phyloP scores from a whole-genome alignment of 2,888 invertebrate genomes.

The Nephrotoma flavescens region DNA sequence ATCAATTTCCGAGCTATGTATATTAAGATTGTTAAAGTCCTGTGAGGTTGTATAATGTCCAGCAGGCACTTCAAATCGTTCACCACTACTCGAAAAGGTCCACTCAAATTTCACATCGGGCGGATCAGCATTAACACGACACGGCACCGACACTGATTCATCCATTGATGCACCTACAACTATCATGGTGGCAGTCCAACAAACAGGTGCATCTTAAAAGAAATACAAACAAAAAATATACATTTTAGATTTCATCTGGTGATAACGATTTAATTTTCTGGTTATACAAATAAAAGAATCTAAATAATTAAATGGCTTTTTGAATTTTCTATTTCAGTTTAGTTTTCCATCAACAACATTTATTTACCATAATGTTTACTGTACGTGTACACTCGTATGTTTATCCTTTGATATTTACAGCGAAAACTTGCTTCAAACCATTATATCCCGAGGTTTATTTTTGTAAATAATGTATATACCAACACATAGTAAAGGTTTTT shows the following conservation, averaged over 20 bases:
- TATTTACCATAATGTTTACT: not conserved
- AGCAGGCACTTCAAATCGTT: constrained; percentile 66
- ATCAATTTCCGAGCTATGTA: not conserved
- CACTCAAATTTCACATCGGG: constrained; percentile 72
- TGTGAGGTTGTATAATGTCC: constrained; percentile 40
- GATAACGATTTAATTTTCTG: not conserved
- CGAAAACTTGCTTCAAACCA: not conserved
- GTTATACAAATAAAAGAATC: not conserved
- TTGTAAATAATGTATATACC: not conserved
- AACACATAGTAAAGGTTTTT: not conserved
- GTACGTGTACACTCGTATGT: not conserved
- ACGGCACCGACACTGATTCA: constrained; percentile 65
- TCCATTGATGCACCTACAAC: constrained; percentile 75
- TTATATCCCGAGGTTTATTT: not conserved
- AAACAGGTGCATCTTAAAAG: constrained; percentile 66
- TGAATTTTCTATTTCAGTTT: not conserved
- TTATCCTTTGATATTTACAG: not conserved
- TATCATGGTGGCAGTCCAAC: constrained; percentile 52
- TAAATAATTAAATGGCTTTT: not conserved
- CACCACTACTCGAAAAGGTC: constrained; percentile 84
- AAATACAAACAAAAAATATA: constrained; percentile 3
- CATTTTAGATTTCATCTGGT: not conserved
- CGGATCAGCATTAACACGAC: constrained; percentile 78
- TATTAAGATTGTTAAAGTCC: constrained; percentile 33
- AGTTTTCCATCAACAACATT: not conserved